Evolutionary conservation across 1,140 invertebrate genomes (phyloP), one percentile per base, ranked within the genome.

Genomic region (Bombus balteatus): DNA sequence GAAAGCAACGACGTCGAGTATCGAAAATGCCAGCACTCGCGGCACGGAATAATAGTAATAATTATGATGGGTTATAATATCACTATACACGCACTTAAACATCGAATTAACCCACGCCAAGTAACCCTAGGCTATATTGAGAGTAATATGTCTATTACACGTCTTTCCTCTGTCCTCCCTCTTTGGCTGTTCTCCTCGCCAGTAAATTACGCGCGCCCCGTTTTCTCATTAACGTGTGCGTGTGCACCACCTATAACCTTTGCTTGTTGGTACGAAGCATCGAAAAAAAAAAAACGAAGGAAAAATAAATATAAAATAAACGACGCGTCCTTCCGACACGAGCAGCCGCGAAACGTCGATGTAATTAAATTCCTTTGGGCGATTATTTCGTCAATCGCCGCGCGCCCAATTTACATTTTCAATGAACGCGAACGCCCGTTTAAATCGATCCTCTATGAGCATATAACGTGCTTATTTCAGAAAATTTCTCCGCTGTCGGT

Each of bases 161-260:
- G 89, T 86, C 84, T 86, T 88, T 85, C 89, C 87, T 91, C 90
- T 88, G 79, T 91, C 81, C 89, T 90, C 89, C 89, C 84, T 90
- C 89, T 88, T 88, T 80, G 74, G 71, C 81, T 83, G 81, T 88
- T 83, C 84, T 88, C 83, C 81, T 78, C 87, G 78, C 84, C 89
- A 84, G 80, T 87, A 90, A 91, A 90, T 91, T 90, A 90, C 89
- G 80, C 72, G 90, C 89, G 77, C 89, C 87, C 89, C 87, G 87
- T 88, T 90, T 82, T 81, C 87, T 90, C 89, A 88, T 91, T 91
- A 90, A 90, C 72, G 78, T 77, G 79, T 81, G 84, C 84, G 84
- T 81, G 81, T 62, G 28, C 76, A 83, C 53, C 47, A 41, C 25
- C 87, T 71, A 84, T 87, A 89, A 85, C 66, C 85, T 13, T 75